Percentiles rank a stretch among this genome's conserved stretches.
These are phyloP conservation scores for Oryzias curvinotus DNA, from an alignment of 2,113 vertebrate genomes.

Conservation along the genomic window DNA sequence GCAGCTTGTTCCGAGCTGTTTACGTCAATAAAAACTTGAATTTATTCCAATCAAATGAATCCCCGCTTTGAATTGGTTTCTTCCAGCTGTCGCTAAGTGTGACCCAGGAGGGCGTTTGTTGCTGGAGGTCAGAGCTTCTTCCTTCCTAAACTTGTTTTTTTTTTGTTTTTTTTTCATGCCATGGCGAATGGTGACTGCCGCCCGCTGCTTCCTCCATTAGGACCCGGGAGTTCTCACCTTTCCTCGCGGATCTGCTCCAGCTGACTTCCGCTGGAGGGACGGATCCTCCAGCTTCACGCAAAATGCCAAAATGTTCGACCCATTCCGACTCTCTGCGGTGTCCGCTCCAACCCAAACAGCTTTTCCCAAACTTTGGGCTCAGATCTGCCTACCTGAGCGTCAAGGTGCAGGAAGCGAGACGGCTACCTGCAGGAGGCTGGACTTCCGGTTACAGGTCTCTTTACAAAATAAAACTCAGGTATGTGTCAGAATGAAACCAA, in stretches of 20 bases:
- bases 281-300: not conserved
- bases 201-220: conserved; percentile 61
- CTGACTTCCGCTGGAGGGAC: not conserved
- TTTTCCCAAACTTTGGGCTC: conserved; percentile 13
- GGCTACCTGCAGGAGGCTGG: not conserved
- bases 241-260: conserved; percentile 31
- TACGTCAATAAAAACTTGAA: too few relatives aligned
- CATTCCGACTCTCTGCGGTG: not conserved
- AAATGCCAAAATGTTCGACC: not conserved
- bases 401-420: conserved; percentile 49
- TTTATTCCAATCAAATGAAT: too few relatives aligned
- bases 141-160: conserved; percentile 19
- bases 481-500: not conserved
- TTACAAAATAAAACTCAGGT: conserved; percentile 25
- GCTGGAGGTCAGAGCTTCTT: not conserved
- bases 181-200: conserved; percentile 53
- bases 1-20: too few relatives aligned
- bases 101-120: not conserved
- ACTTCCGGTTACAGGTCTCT: conserved; percentile 32
- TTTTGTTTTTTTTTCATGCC: conserved; percentile 51
- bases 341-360: not conserved
- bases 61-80: too few relatives aligned
- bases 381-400: conserved; percentile 59
- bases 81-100: not conserved
- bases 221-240: conserved; percentile 27